Evolutionary conservation across 2,113 vertebrate genomes (phyloP).

Genomic region (Vombatus ursinus): DNA sequence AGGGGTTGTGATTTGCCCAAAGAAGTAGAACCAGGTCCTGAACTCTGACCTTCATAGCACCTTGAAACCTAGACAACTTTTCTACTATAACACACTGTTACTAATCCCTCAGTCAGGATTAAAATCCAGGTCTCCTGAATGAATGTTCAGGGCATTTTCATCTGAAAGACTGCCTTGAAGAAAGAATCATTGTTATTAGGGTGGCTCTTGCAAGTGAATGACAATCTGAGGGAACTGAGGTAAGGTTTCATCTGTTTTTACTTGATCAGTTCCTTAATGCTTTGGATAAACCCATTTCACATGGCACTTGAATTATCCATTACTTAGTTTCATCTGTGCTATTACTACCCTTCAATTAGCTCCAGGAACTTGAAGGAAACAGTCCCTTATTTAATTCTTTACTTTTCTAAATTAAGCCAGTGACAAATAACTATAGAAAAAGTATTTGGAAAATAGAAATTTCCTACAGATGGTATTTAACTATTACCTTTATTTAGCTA

Average conservation of each 20-base stretch:
- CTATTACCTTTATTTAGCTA: conserved; percentile 52
- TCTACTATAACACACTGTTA: not conserved
- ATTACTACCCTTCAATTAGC: not conserved
- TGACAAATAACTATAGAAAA: conserved; percentile 1
- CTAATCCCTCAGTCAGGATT: not conserved
- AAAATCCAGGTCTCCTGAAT: not conserved
- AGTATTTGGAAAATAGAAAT: conserved; percentile 23
- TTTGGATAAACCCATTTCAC: not conserved
- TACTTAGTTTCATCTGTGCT: not conserved
- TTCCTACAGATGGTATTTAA: conserved; percentile 34
- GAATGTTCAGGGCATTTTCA: not conserved
- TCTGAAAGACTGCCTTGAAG: not conserved
- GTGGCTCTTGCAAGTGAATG: not conserved
- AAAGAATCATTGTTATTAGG: not conserved
- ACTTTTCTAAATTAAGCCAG: conserved; percentile 27
- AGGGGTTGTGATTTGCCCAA: not conserved
- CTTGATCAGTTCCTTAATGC: not conserved
- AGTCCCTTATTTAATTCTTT: not conserved
- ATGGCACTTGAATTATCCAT: not conserved
- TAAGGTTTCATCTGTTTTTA: not conserved
- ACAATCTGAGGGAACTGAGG: conserved; percentile 23
- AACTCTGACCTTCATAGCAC: not conserved
- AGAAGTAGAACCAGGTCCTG: not conserved
- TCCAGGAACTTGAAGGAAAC: not conserved
- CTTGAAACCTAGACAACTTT: not conserved